A percentile compares a stretch with the other conserved stretches of the same genome.
Conservation (phyloP, 2,888 invertebrate species). For the Troglohyphantes excavatus region DNA sequence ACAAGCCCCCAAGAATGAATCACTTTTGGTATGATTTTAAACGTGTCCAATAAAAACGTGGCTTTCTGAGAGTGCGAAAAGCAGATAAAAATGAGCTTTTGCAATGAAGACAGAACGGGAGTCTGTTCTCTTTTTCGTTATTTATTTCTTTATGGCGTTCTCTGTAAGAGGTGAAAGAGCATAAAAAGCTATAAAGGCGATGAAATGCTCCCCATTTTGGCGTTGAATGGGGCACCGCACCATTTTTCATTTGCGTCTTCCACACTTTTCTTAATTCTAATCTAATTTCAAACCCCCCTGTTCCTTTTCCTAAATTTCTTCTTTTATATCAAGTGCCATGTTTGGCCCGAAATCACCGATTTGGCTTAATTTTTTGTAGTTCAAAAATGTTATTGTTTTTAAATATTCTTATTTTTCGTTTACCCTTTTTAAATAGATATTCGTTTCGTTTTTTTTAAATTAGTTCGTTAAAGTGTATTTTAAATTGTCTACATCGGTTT, state of each 20-base stretch:
- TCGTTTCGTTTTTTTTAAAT: too few relatives aligned
- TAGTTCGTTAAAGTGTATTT: too few relatives aligned
- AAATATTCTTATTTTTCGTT: too few relatives aligned
- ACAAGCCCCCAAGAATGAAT: slow-evolving; percentile 8
- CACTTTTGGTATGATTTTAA: slow-evolving; percentile 12
- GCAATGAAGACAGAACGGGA: slow-evolving; percentile 64
- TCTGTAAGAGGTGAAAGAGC: slow-evolving; percentile 58
- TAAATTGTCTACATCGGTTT: too few relatives aligned
- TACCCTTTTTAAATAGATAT: too few relatives aligned
- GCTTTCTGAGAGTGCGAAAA: slow-evolving; percentile 2
- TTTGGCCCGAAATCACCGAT: too few relatives aligned
- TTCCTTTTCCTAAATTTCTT: background rate
- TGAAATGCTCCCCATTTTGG: slow-evolving; percentile 67
- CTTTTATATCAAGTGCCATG: too few relatives aligned
- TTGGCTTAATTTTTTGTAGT: too few relatives aligned
- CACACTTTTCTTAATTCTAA: slow-evolving; percentile 73
- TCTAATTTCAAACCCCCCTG: slow-evolving; percentile 44
- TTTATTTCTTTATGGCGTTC: slow-evolving; percentile 23
- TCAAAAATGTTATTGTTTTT: too few relatives aligned
- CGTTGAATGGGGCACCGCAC: slow-evolving; percentile 50
- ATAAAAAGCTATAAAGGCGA: slow-evolving; percentile 66
- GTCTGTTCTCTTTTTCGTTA: slow-evolving; percentile 11
- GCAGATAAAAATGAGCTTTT: slow-evolving; percentile 46
- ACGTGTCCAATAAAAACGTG: slow-evolving; percentile 22
- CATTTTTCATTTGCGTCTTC: slow-evolving; percentile 67